These are phyloP conservation scores for Gulo gulo DNA, from an alignment of 2,113 vertebrate genomes.

Conservation along the genomic window DNA sequence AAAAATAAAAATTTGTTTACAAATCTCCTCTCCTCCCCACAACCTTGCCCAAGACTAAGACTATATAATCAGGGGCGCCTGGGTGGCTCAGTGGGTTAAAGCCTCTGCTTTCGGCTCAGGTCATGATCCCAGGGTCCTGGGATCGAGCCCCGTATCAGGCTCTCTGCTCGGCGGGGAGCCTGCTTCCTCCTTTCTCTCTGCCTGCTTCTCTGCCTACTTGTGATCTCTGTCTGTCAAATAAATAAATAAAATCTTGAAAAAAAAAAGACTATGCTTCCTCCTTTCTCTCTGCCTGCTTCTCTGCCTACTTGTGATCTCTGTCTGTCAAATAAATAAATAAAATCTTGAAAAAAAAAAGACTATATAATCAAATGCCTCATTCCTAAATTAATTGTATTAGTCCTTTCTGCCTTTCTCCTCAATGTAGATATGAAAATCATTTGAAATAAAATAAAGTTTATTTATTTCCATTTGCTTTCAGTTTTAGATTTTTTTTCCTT, in stretches of 20 bases:
- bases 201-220: too few relatives aligned
- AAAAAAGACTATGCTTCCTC: not conserved
- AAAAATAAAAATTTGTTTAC: not conserved
- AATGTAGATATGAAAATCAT: not conserved
- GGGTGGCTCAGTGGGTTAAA: too few relatives aligned
- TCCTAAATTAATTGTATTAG: not conserved
- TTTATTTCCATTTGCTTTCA: not conserved
- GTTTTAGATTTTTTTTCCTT: not conserved
- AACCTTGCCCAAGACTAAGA: not conserved
- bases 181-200: too few relatives aligned
- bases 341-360: not conserved
- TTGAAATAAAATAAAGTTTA: conserved; percentile 23
- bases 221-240: too few relatives aligned
- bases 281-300: too few relatives aligned
- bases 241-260: too few relatives aligned
- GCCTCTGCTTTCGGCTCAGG: too few relatives aligned
- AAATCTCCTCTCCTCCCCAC: not conserved
- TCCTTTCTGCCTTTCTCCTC: not conserved
- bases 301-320: too few relatives aligned
- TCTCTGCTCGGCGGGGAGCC: too few relatives aligned
- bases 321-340: too few relatives aligned
- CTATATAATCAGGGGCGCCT: not conserved
- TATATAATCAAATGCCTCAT: not conserved
- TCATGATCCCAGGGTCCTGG: too few relatives aligned
- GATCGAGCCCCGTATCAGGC: too few relatives aligned